These are phyloP conservation scores for Ia io DNA, from an alignment of 2,113 vertebrate genomes.

Conservation along the genomic window DNA sequence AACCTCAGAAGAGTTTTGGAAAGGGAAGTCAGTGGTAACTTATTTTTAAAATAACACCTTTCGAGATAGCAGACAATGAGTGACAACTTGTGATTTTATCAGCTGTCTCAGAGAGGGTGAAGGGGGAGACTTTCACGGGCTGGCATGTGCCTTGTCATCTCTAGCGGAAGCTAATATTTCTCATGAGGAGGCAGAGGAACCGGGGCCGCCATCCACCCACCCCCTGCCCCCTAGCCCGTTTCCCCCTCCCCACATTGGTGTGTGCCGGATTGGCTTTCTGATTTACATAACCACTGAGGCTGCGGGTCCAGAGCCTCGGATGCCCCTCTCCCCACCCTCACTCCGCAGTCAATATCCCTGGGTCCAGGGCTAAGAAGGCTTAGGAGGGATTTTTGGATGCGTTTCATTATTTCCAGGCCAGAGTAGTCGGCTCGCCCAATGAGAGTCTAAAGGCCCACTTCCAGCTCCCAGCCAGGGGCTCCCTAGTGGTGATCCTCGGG, in stretches of 20 bases:
- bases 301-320: not conserved
- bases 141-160: not conserved
- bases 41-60: constrained; percentile 23
- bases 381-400: constrained; percentile 58
- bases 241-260: not conserved
- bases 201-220: not conserved
- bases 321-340: not conserved
- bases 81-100: not conserved
- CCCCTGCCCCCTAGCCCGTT: fast-evolving
- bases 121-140: not conserved
- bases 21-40: not conserved
- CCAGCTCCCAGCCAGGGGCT: not conserved
- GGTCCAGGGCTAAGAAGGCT: constrained; percentile 46
- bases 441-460: not conserved
- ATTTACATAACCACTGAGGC: not conserved
- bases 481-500: not conserved
- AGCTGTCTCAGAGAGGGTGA: not conserved
- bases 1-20: not conserved
- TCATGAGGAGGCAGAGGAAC: not conserved
- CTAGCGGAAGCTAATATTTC: not conserved
- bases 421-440: constrained; percentile 15
- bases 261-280: not conserved
- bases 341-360: not conserved
- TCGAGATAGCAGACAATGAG: not conserved
- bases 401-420: constrained; percentile 39